These are phyloP conservation scores for Danionella dracula DNA, from an alignment of 2,797 vertebrate species.

Conservation along the genomic window DNA sequence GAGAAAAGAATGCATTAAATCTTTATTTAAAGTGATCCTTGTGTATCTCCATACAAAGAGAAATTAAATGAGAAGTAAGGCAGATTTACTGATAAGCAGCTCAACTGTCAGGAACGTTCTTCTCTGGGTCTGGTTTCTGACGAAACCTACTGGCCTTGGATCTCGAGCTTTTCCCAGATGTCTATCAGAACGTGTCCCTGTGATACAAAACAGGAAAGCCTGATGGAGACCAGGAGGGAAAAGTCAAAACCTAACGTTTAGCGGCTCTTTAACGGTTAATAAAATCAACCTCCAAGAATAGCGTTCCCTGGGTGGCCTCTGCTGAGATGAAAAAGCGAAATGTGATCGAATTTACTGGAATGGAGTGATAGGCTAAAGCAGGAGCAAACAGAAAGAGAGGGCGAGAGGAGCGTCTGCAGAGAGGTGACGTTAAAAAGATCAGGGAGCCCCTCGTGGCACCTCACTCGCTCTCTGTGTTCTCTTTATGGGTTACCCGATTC, in stretches of 20 bases:
- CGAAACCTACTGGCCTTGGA: background rate
- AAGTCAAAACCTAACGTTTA: constrained; percentile 35
- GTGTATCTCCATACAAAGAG: no score
- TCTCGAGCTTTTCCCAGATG: background rate
- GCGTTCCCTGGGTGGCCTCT: constrained; percentile 32
- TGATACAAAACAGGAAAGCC: constrained; percentile 11
- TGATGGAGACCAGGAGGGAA: background rate
- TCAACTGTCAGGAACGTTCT: background rate
- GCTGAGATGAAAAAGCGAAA: constrained; percentile 21
- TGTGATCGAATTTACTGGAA: constrained; percentile 51
- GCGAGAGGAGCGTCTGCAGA: constrained; percentile 19
- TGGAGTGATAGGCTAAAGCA: constrained; percentile 31
- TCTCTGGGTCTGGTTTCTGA: background rate
- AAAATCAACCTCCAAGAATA: constrained; percentile 38
- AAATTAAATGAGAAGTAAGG: no score
- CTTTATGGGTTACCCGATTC: constrained; percentile 82
- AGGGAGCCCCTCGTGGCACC: constrained; percentile 43
- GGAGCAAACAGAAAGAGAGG: constrained; percentile 32
- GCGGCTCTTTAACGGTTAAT: constrained; percentile 45
- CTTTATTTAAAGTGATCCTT: no score
- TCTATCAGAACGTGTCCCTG: background rate
- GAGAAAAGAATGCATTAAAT: no score
- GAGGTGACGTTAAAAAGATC: constrained; percentile 39
- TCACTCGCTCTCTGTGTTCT: constrained; percentile 1
- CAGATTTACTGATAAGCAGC: background rate